A percentile compares a stretch with the other conserved stretches of the same genome.
Conservation (phyloP, 2,113 vertebrate species). For the Petromus typicus region DNA sequence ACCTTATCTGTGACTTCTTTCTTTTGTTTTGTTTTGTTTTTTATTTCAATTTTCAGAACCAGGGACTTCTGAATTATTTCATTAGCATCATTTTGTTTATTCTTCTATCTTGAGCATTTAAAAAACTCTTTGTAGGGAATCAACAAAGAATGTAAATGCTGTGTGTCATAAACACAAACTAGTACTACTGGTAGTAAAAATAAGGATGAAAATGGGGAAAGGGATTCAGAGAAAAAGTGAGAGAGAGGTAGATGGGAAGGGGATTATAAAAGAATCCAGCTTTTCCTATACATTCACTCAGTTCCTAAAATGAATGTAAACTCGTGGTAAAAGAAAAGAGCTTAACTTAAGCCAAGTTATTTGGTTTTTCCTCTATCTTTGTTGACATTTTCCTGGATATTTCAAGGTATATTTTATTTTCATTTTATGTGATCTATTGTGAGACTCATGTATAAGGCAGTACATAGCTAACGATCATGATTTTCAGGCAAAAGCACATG, state of each 20-base stretch:
- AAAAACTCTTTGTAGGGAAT: background rate
- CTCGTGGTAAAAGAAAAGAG: no score
- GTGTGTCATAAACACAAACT: background rate
- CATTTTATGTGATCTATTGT: background rate
- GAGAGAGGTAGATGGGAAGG: no score
- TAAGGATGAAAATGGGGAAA: no score
- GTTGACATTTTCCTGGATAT: background rate
- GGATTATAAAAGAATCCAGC: no score
- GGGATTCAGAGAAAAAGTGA: no score
- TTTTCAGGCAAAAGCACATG: constrained; percentile 6
- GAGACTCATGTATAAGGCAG: background rate
- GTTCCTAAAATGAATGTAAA: no score
- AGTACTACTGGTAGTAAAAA: no score
- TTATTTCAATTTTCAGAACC: background rate
- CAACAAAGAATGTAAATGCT: background rate
- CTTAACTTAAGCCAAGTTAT: background rate
- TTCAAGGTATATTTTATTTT: constrained; percentile 5
- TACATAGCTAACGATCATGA: background rate
- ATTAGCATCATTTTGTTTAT: background rate
- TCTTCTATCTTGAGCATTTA: background rate
- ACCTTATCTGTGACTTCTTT: background rate
- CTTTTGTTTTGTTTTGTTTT: background rate
- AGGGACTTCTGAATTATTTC: background rate
- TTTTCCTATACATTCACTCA: no score
- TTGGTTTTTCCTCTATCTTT: background rate